Evolutionary conservation across 2,113 vertebrate species (phyloP).

Genomic region (Callithrix jacchus): DNA sequence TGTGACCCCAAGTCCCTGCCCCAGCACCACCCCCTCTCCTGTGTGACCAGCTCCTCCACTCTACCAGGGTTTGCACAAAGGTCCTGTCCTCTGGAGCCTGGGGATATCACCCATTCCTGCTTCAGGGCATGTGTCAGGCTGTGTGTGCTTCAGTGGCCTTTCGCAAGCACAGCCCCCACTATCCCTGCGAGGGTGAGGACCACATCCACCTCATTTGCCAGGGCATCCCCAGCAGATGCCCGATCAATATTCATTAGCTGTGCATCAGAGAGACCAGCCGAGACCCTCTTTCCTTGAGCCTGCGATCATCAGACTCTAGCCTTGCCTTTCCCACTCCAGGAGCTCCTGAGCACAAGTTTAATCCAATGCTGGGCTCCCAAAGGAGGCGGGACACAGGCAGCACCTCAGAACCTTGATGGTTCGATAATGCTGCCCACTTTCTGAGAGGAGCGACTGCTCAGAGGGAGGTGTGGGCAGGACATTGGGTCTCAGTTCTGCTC

Average conservation of each 20-base stretch:
- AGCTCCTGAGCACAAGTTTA: background rate
- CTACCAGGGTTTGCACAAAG: background rate
- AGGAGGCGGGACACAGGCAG: rapidly evolving
- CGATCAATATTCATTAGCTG: too few species aligned
- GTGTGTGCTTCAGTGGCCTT: background rate
- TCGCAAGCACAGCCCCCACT: background rate
- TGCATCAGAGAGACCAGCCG: background rate
- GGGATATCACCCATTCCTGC: background rate
- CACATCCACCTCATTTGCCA: rapidly evolving
- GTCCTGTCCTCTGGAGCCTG: background rate
- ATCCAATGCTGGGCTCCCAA: too few species aligned
- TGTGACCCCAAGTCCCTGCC: too few species aligned
- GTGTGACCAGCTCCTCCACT: background rate
- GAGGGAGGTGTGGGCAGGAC: background rate
- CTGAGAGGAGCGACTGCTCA: background rate
- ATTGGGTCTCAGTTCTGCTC: background rate
- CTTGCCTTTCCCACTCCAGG: too few species aligned
- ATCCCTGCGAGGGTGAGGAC: rapidly evolving
- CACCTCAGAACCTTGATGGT: background rate
- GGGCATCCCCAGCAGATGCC: background rate
- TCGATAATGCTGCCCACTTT: background rate
- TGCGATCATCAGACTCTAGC: background rate
- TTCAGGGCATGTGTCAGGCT: background rate
- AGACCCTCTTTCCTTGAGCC: too few species aligned
- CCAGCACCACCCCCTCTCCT: too few species aligned